Conservation (phyloP, 2,888 invertebrate genomes). For the Drosophila yooni region DNA sequence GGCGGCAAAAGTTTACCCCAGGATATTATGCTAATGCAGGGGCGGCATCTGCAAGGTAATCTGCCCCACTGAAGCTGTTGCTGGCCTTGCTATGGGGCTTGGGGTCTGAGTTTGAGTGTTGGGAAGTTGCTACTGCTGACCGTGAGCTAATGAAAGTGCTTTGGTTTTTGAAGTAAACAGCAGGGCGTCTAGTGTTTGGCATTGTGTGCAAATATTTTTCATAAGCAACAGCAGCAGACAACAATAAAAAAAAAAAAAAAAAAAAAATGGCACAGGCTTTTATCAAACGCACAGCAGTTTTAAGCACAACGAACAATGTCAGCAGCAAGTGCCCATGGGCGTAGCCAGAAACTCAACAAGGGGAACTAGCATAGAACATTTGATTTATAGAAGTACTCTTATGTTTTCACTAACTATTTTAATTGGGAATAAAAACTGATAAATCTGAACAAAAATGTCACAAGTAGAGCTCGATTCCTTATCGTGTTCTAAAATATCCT, state of each 20-base stretch:
- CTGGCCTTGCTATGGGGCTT: slow-evolving; percentile 59
- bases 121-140: slow-evolving; percentile 39
- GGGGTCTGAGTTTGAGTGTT: not conserved
- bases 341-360: not conserved
- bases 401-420: not conserved
- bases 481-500: not conserved
- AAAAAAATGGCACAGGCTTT: slow-evolving; percentile 62
- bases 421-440: not conserved
- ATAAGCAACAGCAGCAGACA: slow-evolving; percentile 35
- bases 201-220: slow-evolving; percentile 44
- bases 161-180: slow-evolving; percentile 49
- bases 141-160: slow-evolving; percentile 76
- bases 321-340: slow-evolving; percentile 5
- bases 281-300: slow-evolving; percentile 66
- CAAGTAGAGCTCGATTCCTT: not conserved
- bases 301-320: slow-evolving; percentile 11
- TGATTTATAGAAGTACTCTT: not conserved
- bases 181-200: slow-evolving; percentile 36
- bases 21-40: slow-evolving; percentile 40
- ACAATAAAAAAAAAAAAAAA: slow-evolving; percentile 16
- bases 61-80: slow-evolving; percentile 31
- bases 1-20: slow-evolving; percentile 51
- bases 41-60: slow-evolving; percentile 10
- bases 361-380: not conserved
- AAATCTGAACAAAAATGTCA: not conserved